Percentiles rank a stretch among this genome's conserved stretches.
phyloP scores from a whole-genome alignment of 2,797 vertebrate genomes.

The Sternarchorhynchus goeldii region DNA sequence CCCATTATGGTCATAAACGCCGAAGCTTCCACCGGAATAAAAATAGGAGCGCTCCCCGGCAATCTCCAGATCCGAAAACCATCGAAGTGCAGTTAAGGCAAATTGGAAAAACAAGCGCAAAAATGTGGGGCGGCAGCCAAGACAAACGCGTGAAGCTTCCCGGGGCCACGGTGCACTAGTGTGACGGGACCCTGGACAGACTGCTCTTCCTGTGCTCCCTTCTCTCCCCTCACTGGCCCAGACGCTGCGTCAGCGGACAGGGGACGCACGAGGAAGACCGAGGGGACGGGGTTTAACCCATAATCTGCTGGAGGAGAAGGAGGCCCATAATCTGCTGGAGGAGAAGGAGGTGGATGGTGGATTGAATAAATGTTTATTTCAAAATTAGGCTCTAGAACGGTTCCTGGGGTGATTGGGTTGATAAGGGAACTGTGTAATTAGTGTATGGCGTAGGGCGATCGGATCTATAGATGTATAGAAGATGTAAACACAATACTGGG shows the following conservation, averaged over 20 bases:
- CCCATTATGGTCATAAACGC: constrained; percentile 62
- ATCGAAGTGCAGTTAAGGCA: constrained; percentile 71
- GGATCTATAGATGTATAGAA: too few relatives aligned
- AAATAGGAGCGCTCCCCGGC: constrained; percentile 63
- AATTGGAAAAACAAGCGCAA: constrained; percentile 79
- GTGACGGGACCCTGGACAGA: constrained; percentile 75
- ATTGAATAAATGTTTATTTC: too few relatives aligned
- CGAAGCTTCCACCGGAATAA: constrained; percentile 63
- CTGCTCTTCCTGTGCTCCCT: constrained; percentile 73
- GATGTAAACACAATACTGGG: too few relatives aligned
- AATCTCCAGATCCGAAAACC: constrained; percentile 73
- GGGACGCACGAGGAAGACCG: constrained; percentile 61
- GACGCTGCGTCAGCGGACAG: constrained; percentile 77
- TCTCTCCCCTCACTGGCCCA: constrained; percentile 64
- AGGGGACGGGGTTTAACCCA: constrained; percentile 68
- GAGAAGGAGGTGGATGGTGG: background rate
- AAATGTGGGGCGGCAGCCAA: constrained; percentile 76
- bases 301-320: constrained; percentile 49
- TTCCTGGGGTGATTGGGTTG: too few relatives aligned
- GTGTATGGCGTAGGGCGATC: too few relatives aligned
- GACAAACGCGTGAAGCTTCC: constrained; percentile 77
- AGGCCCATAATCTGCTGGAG: constrained; percentile 60
- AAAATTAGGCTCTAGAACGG: too few relatives aligned
- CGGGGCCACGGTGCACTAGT: constrained; percentile 10
- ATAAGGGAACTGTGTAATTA: too few relatives aligned